A percentile compares a stretch with the other conserved stretches of the same genome.
phyloP scores from a whole-genome alignment of 2,888 invertebrate genomes.

The Noctua pronuba region DNA sequence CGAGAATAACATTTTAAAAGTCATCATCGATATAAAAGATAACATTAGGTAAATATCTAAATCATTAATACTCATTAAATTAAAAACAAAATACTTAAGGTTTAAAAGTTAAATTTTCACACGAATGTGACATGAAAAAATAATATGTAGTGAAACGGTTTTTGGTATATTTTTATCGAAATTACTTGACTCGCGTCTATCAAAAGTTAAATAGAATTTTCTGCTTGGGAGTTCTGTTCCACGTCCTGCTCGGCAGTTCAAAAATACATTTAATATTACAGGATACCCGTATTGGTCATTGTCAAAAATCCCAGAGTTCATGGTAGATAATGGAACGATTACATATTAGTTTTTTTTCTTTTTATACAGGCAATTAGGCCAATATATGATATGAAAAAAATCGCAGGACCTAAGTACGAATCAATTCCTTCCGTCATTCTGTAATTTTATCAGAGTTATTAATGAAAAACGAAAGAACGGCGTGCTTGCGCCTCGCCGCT shows the following conservation, averaged over 20 bases:
- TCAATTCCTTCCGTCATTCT: not conserved
- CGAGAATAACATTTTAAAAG: not conserved
- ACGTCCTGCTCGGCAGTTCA: not conserved
- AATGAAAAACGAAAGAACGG: too few species aligned
- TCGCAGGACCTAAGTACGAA: not conserved
- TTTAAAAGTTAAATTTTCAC: not conserved
- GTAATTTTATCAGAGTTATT: too few species aligned
- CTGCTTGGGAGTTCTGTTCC: not conserved
- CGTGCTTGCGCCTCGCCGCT: too few species aligned
- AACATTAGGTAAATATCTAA: slow-evolving; percentile 20
- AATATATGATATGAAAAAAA: not conserved
- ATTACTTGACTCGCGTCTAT: not conserved
- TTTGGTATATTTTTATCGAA: not conserved
- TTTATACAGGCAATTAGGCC: not conserved
- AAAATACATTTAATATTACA: not conserved
- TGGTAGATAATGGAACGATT: slow-evolving; percentile 1
- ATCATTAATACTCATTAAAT: slow-evolving; percentile 25
- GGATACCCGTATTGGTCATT: not conserved
- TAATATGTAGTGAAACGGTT: not conserved
- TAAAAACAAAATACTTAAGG: not conserved
- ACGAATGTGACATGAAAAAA: not conserved
- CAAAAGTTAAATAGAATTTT: slow-evolving; percentile 1
- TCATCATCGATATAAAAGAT: not conserved
- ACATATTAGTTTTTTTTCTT: not conserved
- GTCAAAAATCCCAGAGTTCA: slow-evolving; percentile 3